Evolutionary conservation across 1,140 invertebrate species (phyloP).

Genomic region (Caerostris extrusa): DNA sequence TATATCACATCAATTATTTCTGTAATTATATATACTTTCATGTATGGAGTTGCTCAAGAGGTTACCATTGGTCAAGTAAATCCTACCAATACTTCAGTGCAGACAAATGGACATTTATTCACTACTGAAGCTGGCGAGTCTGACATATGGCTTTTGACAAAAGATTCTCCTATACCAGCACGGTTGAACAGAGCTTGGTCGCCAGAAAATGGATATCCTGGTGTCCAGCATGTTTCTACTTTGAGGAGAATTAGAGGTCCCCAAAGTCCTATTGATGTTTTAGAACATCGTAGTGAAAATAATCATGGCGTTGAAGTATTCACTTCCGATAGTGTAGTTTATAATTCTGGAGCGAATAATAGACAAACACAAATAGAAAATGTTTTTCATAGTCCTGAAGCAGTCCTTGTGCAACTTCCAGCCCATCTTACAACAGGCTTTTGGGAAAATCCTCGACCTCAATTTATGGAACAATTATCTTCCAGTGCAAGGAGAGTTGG

Average conservation of each 20-base stretch:
- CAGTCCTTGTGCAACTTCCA: constrained; percentile 53
- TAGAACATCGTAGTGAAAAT: background rate
- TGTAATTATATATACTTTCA: background rate
- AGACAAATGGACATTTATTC: background rate
- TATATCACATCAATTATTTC: background rate
- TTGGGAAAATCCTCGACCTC: constrained; percentile 60
- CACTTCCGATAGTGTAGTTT: background rate
- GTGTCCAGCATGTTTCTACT: constrained; percentile 7
- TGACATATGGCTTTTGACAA: constrained; percentile 60
- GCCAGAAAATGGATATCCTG: background rate
- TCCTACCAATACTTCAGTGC: background rate
- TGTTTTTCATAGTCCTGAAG: constrained; percentile 11
- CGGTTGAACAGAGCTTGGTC: constrained; percentile 30
- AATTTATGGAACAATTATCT: constrained; percentile 21
- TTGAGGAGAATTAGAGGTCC: background rate
- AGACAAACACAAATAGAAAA: background rate
- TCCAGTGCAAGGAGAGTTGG: constrained; percentile 14
- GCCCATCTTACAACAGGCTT: constrained; percentile 16
- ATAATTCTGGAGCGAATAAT: background rate
- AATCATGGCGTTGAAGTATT: background rate
- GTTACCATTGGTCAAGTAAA: background rate
- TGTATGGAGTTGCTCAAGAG: background rate
- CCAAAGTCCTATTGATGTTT: background rate
- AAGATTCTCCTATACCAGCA: constrained; percentile 62
- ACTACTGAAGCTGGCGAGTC: background rate